A percentile compares a stretch with the other conserved stretches of the same genome.
These are phyloP conservation scores for Vulpes vulpes DNA, from an alignment of 2,113 vertebrate genomes.

Conservation along the genomic window DNA sequence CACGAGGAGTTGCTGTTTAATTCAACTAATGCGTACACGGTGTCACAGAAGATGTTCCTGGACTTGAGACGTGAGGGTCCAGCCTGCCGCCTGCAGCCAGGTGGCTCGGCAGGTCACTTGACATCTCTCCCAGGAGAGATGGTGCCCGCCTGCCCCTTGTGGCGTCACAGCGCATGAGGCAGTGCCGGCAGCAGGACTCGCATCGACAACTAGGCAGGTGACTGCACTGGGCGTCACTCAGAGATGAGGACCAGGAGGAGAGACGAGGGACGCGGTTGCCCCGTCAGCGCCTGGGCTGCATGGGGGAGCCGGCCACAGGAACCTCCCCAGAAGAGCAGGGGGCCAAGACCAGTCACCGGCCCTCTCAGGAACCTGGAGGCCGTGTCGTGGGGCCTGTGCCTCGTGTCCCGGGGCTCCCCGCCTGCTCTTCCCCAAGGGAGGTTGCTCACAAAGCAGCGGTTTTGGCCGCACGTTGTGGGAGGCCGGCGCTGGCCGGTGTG, in stretches of 20 bases:
- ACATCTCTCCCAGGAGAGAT: background rate
- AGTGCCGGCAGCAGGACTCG: background rate
- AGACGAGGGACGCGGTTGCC: background rate
- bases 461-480: background rate
- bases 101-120: background rate
- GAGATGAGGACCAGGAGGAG: background rate
- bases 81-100: background rate
- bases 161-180: background rate
- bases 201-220: background rate
- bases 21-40: rapidly evolving
- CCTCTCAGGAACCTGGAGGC: background rate
- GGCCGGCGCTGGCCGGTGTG: background rate
- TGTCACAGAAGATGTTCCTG: background rate
- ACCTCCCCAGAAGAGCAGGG: background rate
- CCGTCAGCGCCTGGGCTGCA: background rate
- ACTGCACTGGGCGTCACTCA: background rate
- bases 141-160: background rate
- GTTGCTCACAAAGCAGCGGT: background rate
- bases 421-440: background rate
- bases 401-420: background rate
- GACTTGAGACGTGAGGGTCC: background rate
- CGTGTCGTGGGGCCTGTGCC: background rate
- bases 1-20: background rate
- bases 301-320: background rate
- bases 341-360: background rate